phyloP scores from a whole-genome alignment of 2,888 invertebrate genomes.

The Silvanus unidentatus region DNA sequence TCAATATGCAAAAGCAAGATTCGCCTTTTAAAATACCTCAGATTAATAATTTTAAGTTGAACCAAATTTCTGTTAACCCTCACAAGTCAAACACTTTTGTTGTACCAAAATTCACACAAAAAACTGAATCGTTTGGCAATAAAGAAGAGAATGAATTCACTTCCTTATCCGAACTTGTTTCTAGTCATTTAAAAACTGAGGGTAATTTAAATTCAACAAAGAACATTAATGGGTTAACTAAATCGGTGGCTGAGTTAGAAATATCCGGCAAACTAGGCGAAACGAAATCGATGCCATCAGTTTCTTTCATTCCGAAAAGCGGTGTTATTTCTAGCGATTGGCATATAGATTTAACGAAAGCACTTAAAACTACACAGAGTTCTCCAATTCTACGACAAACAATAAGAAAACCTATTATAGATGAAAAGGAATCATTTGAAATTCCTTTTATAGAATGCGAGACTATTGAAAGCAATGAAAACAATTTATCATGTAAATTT shows the following conservation, averaged over 20 bases:
- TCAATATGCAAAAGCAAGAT: slow-evolving; percentile 7
- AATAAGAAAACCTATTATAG: background rate
- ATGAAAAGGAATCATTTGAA: slow-evolving; percentile 33
- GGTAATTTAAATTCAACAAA: slow-evolving; percentile 4
- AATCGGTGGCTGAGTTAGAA: too few relatives aligned
- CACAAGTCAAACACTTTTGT: slow-evolving; percentile 14
- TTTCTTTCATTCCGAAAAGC: too few relatives aligned
- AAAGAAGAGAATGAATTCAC: slow-evolving; percentile 16
- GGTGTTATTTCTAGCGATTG: too few relatives aligned
- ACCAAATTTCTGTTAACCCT: slow-evolving; percentile 13
- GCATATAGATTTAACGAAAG: slow-evolving; percentile 35
- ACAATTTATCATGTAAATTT: slow-evolving; percentile 29
- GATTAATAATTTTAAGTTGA: slow-evolving; percentile 8
- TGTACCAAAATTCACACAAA: slow-evolving; percentile 12
- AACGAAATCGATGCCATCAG: too few relatives aligned
- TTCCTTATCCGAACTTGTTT: slow-evolving; percentile 26
- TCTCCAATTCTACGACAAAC: slow-evolving; percentile 20
- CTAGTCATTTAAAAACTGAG: slow-evolving; percentile 24
- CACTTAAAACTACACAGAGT: slow-evolving; percentile 31
- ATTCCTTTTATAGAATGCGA: slow-evolving; percentile 43
- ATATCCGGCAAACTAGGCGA: too few relatives aligned
- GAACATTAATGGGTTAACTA: too few relatives aligned
- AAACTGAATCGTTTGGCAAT: slow-evolving; percentile 4
- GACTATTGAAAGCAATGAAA: slow-evolving; percentile 15
- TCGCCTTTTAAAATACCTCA: slow-evolving; percentile 14